These are phyloP conservation scores for Diplosoma virens DNA, from an alignment of 23 tunicate species.

Conservation along the genomic window DNA sequence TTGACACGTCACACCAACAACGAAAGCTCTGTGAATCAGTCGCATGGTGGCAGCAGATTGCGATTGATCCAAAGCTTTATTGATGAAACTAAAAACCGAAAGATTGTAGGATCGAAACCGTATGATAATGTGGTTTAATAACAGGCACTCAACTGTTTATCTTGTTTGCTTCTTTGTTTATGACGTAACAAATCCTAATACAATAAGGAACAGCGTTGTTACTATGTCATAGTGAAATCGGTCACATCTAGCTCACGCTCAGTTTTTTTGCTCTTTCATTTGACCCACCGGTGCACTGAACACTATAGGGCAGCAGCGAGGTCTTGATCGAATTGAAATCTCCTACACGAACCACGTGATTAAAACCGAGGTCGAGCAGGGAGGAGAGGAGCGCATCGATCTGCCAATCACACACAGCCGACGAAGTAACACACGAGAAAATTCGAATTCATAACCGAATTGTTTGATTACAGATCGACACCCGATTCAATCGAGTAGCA, in stretches of 20 bases:
- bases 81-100: constrained; percentile 8
- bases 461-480: too few species aligned
- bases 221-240: too few species aligned
- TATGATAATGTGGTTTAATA: background rate
- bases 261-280: constrained; percentile 30
- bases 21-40: constrained; percentile 17
- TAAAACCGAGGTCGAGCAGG: constrained; percentile 14
- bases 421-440: too few species aligned
- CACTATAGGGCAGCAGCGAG: constrained; percentile 29
- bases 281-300: constrained; percentile 35
- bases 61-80: background rate
- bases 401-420: too few species aligned
- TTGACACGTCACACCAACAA: constrained; percentile 20
- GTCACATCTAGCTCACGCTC: constrained; percentile 23
- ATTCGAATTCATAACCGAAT: too few species aligned
- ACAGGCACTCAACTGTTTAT: constrained; percentile 5
- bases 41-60: constrained; percentile 49
- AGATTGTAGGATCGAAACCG: background rate
- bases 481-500: too few species aligned
- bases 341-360: constrained; percentile 12
- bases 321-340: background rate
- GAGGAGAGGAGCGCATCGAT: background rate
- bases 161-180: background rate
- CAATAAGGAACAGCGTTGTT: too few species aligned
- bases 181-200: constrained; percentile 20